Base-by-base conservation (phyloP, 2,113 vertebrate species). In the Sprattus sprattus region DNA sequence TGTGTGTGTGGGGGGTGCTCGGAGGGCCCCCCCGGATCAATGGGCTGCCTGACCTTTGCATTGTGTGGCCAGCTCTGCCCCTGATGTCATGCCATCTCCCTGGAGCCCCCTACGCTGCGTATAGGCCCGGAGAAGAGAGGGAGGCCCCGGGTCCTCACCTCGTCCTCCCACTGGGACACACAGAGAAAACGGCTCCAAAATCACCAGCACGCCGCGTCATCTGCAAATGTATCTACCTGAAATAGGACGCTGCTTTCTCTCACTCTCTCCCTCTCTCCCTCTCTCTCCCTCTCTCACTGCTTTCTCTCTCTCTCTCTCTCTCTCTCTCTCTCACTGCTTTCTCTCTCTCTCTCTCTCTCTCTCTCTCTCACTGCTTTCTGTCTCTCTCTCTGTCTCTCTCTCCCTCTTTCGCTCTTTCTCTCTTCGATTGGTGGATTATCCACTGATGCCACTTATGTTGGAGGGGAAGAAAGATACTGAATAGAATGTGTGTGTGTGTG, bases 1-100 rank as follows among this genome's bases (percentile, higher is more conserved):
- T 75, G 67, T 75, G 67, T 75, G 67, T 75, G 67, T 75, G 67
- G 39, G 67, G 67, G 67, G 67, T 75, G 32, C 67, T 39, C 67
- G 9, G 25, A 75, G 67, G 10, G 28, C 8, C 67, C 94, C 91
- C 88, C 94, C 86, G 93, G 93, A 96, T 96, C 95, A 96, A 95
- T 96, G 89, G 92, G 91, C 92, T 84, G 89, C 88, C 87, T 94
- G 92, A 95, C 92, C 95, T 96, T 96, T 95, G 92, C 91, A 92
- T 91, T 95, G 93, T 95, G 93, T 85, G 91, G 32, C 91, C 88
- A 93, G 91, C 88, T 94, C 94, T 92, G 93, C 89, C 87, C 90
- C 89, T 93, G 93, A 95, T 96, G 95, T 93, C 94, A 94, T 93
- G 92, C 93, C 89, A 94, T 95, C 94, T 93, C 93, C 93, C 92